These are phyloP conservation scores for Hololepta plana DNA, from an alignment of 2,888 invertebrate species.

Conservation along the genomic window DNA sequence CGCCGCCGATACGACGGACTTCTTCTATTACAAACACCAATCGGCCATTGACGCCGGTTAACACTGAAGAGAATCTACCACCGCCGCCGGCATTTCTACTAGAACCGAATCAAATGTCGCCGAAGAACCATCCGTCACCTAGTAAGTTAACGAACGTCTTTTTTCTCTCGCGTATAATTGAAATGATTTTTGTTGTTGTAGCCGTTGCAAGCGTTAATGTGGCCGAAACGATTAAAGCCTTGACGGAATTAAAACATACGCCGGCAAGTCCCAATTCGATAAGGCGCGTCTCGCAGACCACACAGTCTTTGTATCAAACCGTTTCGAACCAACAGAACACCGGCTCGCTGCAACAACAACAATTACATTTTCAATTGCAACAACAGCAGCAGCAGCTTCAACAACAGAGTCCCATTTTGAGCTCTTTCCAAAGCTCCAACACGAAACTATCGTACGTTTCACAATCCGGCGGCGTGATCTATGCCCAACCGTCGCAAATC, in stretches of 20 bases:
- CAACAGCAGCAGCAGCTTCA: slow-evolving; percentile 6
- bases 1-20: slow-evolving; percentile 68
- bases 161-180: not conserved
- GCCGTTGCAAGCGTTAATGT: slow-evolving; percentile 39
- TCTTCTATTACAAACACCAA: slow-evolving; percentile 39
- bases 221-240: slow-evolving; percentile 70
- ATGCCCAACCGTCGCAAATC: slow-evolving; percentile 37
- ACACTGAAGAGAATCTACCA: slow-evolving; percentile 38
- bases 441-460: slow-evolving; percentile 24
- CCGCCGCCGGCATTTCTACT: slow-evolving; percentile 66
- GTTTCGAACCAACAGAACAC: slow-evolving; percentile 6
- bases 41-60: slow-evolving; percentile 20
- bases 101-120: slow-evolving; percentile 27
- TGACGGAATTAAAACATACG: slow-evolving; percentile 70
- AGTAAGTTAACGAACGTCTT: not conserved
- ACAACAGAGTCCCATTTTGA: slow-evolving; percentile 19
- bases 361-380: slow-evolving; percentile 8
- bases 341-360: slow-evolving; percentile 8
- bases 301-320: slow-evolving; percentile 20
- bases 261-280: slow-evolving; percentile 69
- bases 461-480: slow-evolving; percentile 25
- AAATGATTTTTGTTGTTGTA: slow-evolving; percentile 1
- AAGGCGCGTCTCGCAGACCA: slow-evolving; percentile 30
- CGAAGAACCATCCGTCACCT: no score
- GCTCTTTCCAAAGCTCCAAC: slow-evolving; percentile 22